Conservation (phyloP, 2,797 vertebrate species). For the Bradypodion pumilum region DNA sequence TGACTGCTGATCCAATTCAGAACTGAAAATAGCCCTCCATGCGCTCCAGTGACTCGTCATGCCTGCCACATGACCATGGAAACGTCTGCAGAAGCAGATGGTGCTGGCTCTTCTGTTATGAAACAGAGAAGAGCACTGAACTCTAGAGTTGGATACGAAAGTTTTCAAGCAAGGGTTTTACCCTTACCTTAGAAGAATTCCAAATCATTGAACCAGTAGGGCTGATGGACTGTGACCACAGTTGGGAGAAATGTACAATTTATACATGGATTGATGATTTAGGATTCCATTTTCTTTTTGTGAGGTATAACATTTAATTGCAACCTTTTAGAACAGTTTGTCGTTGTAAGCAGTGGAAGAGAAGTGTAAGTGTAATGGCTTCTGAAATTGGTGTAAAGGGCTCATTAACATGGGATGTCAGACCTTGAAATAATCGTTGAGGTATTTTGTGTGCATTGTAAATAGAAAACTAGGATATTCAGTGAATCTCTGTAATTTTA, state of each 20-base stretch:
- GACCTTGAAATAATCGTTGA: conserved; percentile 33
- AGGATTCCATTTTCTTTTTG: conserved; percentile 67
- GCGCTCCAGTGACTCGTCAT: no score
- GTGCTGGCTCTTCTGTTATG: no score
- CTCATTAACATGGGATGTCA: conserved; percentile 48
- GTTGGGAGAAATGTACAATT: conserved; percentile 54
- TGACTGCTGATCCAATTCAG: neutral
- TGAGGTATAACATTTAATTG: conserved; percentile 70
- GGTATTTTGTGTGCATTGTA: conserved; percentile 4
- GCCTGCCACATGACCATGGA: no score
- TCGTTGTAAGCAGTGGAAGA: conserved; percentile 56
- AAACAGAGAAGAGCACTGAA: no score
- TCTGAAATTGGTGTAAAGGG: conserved; percentile 64
- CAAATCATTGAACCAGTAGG: neutral
- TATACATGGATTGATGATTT: conserved; percentile 55
- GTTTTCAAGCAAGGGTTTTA: no score
- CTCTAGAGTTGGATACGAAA: no score
- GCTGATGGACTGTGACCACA: conserved; percentile 26
- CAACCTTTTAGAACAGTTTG: conserved; percentile 32
- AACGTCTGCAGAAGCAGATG: no score
- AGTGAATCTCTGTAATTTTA: conserved; percentile 10
- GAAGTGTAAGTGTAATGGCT: conserved; percentile 56
- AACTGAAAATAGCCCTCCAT: no score
- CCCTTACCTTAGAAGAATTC: neutral
- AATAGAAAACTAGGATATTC: conserved; percentile 28